Evolutionary conservation across 2,113 vertebrate genomes (phyloP), one percentile per base, ranked within the genome.

Genomic region (Eupsittula cactorum): DNA sequence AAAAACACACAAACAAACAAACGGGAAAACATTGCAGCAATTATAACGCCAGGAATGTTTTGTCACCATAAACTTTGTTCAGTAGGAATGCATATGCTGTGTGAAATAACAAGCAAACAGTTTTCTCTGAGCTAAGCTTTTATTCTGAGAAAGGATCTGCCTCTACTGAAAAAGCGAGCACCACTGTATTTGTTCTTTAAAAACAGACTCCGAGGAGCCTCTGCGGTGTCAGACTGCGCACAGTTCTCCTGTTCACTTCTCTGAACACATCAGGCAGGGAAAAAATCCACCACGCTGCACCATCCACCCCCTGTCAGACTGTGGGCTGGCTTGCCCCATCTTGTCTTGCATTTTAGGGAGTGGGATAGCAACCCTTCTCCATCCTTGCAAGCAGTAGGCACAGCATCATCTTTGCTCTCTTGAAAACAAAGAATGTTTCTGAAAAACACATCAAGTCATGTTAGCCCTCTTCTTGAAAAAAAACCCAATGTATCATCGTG

Each of bases 231-330:
- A 31, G 74, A 11, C 57, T 59, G 55, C 42, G 70, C 39, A 39
- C 49, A 27, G 49, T 37, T 59, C n/a, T 82, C 64, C 25, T 42
- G 16, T 76, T 70, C 3, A 1, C 63, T 63, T 64, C 24, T 69
- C 60, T 17, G 31, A 60, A 49, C 0, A 0, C 1, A 1, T 53
- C 20, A 27, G 41, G 44, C 27, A 49, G 44, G 52, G 31, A 42
- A 76, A 88, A 53, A 27, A 33, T 4, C 13, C 24, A 18, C 5
- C 1, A 2, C 1, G 1, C 18, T 73, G 50, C 2, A 2, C 44
- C 1, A 2, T 53, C 28, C 27, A 25, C 6, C 25, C 31, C 65
- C 25, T 49, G 71, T 29, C 47, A 55, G 50, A 10, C 16, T 6
- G 53, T 14, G 28, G 28, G 35, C 24, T 62, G 57, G 17, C 35